Evolutionary conservation across 2,888 invertebrate species (phyloP).

Genomic region (Hesperia comma): DNA sequence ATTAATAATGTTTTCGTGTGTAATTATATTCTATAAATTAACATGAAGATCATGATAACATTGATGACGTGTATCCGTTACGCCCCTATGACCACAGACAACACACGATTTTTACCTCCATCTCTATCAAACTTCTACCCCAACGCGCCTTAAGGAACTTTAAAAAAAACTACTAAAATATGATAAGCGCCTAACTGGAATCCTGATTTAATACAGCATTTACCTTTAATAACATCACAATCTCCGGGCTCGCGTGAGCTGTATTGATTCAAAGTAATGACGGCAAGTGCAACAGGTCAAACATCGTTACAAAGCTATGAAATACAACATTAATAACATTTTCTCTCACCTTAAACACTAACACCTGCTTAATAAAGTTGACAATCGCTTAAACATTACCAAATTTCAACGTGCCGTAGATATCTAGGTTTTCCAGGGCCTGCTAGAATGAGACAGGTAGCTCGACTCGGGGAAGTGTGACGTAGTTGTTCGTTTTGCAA

Average conservation of each 20-base stretch:
- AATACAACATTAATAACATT: slow-evolving; percentile 31
- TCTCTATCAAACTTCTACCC: too few species aligned
- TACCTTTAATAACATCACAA: slow-evolving; percentile 13
- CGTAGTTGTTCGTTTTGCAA: slow-evolving; percentile 54
- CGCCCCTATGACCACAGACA: too few species aligned
- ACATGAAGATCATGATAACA: too few species aligned
- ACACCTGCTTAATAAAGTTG: slow-evolving; percentile 52
- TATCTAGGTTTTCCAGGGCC: slow-evolving; percentile 72
- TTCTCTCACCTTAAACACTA: slow-evolving; percentile 41
- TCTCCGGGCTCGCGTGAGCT: slow-evolving; percentile 36
- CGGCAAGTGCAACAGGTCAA: slow-evolving; percentile 56
- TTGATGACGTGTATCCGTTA: too few species aligned
- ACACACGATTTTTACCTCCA: too few species aligned
- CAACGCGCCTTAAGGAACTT: too few species aligned
- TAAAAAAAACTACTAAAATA: neutral
- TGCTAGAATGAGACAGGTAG: slow-evolving; percentile 68
- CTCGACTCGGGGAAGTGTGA: slow-evolving; percentile 50
- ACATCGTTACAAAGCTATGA: slow-evolving; percentile 33
- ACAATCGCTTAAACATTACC: slow-evolving; percentile 51
- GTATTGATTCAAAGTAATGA: slow-evolving; percentile 55
- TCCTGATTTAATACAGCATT: neutral
- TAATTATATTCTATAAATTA: too few species aligned
- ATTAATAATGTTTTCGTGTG: too few species aligned
- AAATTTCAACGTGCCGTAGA: slow-evolving; percentile 53
- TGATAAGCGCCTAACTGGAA: neutral